Base-by-base conservation (phyloP, 2,888 invertebrate genomes). In the Dasysyrphus tricinctus region DNA sequence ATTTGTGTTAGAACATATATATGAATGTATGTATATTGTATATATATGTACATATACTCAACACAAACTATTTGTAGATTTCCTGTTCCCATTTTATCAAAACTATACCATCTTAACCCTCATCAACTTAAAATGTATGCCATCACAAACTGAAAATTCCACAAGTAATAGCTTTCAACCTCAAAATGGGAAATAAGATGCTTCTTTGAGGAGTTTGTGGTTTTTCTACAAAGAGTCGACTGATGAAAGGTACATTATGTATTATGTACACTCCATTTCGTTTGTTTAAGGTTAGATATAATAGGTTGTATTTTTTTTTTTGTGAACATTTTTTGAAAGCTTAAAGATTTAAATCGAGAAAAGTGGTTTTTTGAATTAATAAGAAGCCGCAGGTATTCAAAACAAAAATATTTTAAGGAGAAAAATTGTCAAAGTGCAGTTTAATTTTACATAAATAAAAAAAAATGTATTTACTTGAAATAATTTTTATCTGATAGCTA, bases 161-260 rank as follows among this genome's bases (percentile, higher is more conserved):
- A 57, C 84, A 59, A 85, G 76, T 85, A 80, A 80, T 80, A 73
- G 84, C 84, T 85, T 80, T 77, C 69, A 85, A 77, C 80, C 80
- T 56, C 84, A 80, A 73, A 77, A 61, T 39, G 57, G 61, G 65
- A 84, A 72, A 57, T 54, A 70, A 70, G 67, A 80, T 79, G 78
- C 32, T 65, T 72, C 83, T 74, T 57, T 65, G 56, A 75, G 44
- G n/a, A 56, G 34, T 11, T 67, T 51, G 69, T 37, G 51, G 69
- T 37, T 54, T 54, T 39, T 24, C 12, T 39, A 12, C 19, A 34
- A n/a, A 14, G 29, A n/a, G 37, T 19, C 19, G 37, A 34, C 44
- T 54, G 37, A 39, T 61, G 44, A 6, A 24, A 24, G 32, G 67
- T 51, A 32, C 16, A 2, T 37, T 63, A 47, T 54, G 29, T 11